Evolutionary conservation across 1,140 invertebrate genomes (phyloP), one percentile per base, ranked within the genome.

Genomic region (Phymastichus coffea): DNA sequence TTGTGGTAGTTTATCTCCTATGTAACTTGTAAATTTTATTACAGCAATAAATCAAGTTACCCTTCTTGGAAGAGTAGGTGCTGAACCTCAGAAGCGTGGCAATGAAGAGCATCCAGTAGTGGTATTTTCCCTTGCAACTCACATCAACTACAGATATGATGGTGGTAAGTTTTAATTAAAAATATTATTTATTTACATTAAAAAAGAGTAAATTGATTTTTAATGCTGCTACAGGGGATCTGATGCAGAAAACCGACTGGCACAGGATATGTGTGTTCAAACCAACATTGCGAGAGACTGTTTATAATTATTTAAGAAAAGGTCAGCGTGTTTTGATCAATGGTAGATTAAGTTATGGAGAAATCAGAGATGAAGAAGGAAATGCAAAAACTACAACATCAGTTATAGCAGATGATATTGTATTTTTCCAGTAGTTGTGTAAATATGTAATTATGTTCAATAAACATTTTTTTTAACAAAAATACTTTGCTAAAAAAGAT

Each of bases 121-220:
- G 43, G 85, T 92, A 51, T 97, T 97, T 79, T 93, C 93, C 9
- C 64, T 97, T 43, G 95, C 94, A 4, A 97, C 95, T 25, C 90
- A 95, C 69, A 86, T 85, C 10, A 93, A 91, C 77, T 94, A 92
- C 70, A 88, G 87, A 72, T 79, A 81, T 64, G 75, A 77, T 2
- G 68, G 73, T 65, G 82, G 83, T 84, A 74, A 66, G 43, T 23
- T 56, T 62, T 44, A 20, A 33, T 57, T 46, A 23, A 53, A 28
- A 12, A 20, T 41, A 22, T 19, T 26, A 59, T 62, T 44, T 15
- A 35, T 57, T 51, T 20, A 53, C 25, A 22, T 28, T 35, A 35
- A 52, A 0, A 53, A 49, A 20, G 15, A 53, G 15, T 33, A 44
- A 25, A 44, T 23, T 35, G n/a, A 37, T 26, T 14, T 22, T 10